Evolutionary conservation across 2,113 vertebrate genomes (phyloP), one percentile per base, ranked within the genome.

Genomic region (Falco punctatus): DNA sequence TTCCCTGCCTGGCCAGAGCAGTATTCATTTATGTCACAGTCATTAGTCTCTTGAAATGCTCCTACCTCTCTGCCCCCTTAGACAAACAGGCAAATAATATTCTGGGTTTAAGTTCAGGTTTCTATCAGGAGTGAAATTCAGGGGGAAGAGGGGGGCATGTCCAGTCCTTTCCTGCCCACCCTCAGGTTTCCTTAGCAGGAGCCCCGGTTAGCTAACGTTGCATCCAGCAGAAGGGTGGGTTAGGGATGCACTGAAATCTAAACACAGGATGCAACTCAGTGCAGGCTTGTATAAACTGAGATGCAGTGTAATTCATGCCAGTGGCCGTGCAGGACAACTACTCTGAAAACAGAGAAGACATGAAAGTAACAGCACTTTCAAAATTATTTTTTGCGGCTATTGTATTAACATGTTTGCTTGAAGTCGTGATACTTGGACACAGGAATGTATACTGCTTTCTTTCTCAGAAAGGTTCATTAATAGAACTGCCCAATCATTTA

Each of bases 191-290:
- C 59, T 54, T 28, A 28, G 44, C 67, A 86, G 49, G 58, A 58
- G 5, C 8, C 11, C 17, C 22, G 14, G 12, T 38, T 51, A 51
- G 19, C 6, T 67, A 12, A 42, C 1, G 1, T 11, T 28, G 2
- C 32, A 30, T 27, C 38, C 75, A 92, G 19, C 79, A 80, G 49
- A 44, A 73, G 16, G 26, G 15, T 58, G 54, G 28, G 69, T 86
- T 32, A 33, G 16, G 71, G 22, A 7, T 30, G 33, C n/a, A 5
- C n/a, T 77, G 13, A 90, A 77, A 70, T 26, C 28, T 77, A n/a
- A 93, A 55, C 7, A 4, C 28, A 72, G 44, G 35, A 26, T 65
- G 13, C 40, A 64, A 10, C 2, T 3, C 28, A 20, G 13, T 64
- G 61, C 15, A 72, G 57, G 32, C 55, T 35, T 73, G 15, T 48